Percentiles rank a stretch among this genome's conserved stretches.
Conservation (phyloP, 1,140 invertebrate species). For the Coelopa frigida region DNA sequence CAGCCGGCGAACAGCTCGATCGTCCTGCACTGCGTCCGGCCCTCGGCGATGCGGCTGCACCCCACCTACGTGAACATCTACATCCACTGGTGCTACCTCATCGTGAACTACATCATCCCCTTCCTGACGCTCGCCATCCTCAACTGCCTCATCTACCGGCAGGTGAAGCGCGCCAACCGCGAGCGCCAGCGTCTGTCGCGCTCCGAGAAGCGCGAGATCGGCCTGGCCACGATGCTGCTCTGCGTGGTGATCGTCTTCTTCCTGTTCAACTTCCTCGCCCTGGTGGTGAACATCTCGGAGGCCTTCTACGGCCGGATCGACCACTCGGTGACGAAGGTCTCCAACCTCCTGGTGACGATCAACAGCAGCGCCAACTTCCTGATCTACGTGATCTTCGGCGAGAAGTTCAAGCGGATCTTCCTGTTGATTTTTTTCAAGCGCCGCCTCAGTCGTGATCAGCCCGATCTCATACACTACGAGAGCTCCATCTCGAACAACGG, state of each 20-base stretch:
- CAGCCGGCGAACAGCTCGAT: slow-evolving; percentile 17
- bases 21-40: slow-evolving; percentile 61
- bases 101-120: slow-evolving; percentile 87
- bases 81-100: slow-evolving; percentile 86
- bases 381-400: slow-evolving; percentile 94
- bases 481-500: slow-evolving; percentile 72
- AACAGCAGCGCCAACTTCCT: slow-evolving; percentile 97
- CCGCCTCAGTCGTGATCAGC: slow-evolving; percentile 55
- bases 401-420: slow-evolving; percentile 90
- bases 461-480: slow-evolving; percentile 70
- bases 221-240: slow-evolving; percentile 86
- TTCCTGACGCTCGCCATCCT: slow-evolving; percentile 76
- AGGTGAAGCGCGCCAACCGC: slow-evolving; percentile 74
- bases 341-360: slow-evolving; percentile 90
- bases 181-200: slow-evolving; percentile 73
- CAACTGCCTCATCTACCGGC: slow-evolving; percentile 81
- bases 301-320: slow-evolving; percentile 60
- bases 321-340: slow-evolving; percentile 73
- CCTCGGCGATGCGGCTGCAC: slow-evolving; percentile 63
- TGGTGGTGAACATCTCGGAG: slow-evolving; percentile 83
- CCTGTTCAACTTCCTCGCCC: slow-evolving; percentile 84
- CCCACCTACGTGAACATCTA: slow-evolving; percentile 75
- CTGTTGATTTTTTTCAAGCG: slow-evolving; percentile 75
- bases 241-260: slow-evolving; percentile 92
- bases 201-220: slow-evolving; percentile 77